Evolutionary conservation across 2,888 invertebrate genomes (phyloP).

Genomic region (Melanostoma mellinum): DNA sequence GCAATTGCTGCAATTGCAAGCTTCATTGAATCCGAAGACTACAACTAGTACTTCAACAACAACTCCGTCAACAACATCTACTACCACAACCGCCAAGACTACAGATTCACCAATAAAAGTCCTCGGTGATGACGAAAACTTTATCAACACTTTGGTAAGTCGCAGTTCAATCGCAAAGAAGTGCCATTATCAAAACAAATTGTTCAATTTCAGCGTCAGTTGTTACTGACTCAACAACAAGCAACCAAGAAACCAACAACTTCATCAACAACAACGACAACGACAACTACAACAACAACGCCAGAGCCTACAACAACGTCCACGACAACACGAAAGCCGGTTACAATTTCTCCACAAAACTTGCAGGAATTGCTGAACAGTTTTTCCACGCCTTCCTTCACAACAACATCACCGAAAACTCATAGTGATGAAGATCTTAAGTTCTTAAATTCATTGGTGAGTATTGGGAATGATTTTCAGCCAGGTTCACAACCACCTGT

Average conservation of each 20-base stretch:
- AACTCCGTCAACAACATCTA: slow-evolving; percentile 41
- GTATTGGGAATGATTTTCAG: slow-evolving; percentile 40
- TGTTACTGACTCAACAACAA: slow-evolving; percentile 63
- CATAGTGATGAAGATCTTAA: slow-evolving; percentile 84
- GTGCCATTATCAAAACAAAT: not conserved
- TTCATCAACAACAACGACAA: slow-evolving; percentile 76
- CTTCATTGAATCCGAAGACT: slow-evolving; percentile 70
- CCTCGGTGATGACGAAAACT: slow-evolving; percentile 84
- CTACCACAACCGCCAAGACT: slow-evolving; percentile 35
- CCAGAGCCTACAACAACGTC: slow-evolving; percentile 74
- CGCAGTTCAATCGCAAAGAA: not conserved
- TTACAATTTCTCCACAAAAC: slow-evolving; percentile 77
- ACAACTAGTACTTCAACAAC: slow-evolving; percentile 51
- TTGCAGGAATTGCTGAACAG: slow-evolving; percentile 73
- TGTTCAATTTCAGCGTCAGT: slow-evolving; percentile 57
- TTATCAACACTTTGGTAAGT: slow-evolving; percentile 85
- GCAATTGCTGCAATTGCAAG: slow-evolving; percentile 72
- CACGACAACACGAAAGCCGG: slow-evolving; percentile 75
- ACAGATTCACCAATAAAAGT: slow-evolving; percentile 42
- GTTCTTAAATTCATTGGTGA: slow-evolving; percentile 85
- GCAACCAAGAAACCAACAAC: slow-evolving; percentile 41
- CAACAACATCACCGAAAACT: slow-evolving; percentile 64
- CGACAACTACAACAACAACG: slow-evolving; percentile 75
- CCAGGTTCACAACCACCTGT: no score
- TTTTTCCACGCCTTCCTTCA: slow-evolving; percentile 62